phyloP scores from a whole-genome alignment of 1,140 invertebrate genomes.

The Grapholita molesta region DNA sequence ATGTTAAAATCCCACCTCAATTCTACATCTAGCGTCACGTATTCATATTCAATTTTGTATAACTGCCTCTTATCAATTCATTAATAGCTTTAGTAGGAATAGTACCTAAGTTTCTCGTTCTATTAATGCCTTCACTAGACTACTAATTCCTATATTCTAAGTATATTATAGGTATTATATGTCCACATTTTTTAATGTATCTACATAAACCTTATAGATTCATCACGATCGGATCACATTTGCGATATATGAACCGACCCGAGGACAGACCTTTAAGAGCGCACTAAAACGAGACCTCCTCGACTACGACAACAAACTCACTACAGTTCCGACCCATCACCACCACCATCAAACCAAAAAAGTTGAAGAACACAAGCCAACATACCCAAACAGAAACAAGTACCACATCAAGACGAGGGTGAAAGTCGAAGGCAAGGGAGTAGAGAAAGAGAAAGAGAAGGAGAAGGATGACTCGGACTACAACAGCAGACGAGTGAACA shows the following conservation, averaged over 20 bases:
- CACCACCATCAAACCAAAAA: slow-evolving; percentile 35
- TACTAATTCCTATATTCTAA: too few relatives aligned
- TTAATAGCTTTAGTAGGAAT: too few relatives aligned
- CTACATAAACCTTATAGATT: slow-evolving; percentile 41
- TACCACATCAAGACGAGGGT: slow-evolving; percentile 34
- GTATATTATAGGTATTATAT: too few relatives aligned
- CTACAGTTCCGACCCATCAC: slow-evolving; percentile 25
- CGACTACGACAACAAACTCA: slow-evolving; percentile 39
- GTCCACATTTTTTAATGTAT: background rate
- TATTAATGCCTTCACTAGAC: too few relatives aligned
- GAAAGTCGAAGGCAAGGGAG: slow-evolving; percentile 53
- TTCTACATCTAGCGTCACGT: too few relatives aligned
- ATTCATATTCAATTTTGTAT: too few relatives aligned
- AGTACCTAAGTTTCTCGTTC: too few relatives aligned
- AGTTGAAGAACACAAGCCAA: slow-evolving; percentile 28
- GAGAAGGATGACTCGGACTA: slow-evolving; percentile 57
- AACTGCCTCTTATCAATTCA: too few relatives aligned
- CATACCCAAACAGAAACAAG: slow-evolving; percentile 34
- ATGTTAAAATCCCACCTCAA: too few relatives aligned
- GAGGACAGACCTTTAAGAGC: slow-evolving; percentile 68
- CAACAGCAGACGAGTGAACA: slow-evolving; percentile 33
- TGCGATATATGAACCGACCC: slow-evolving; percentile 59
- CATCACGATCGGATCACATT: slow-evolving; percentile 70
- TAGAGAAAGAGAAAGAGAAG: slow-evolving; percentile 55
- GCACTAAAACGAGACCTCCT: slow-evolving; percentile 55